A percentile compares a stretch with the other conserved stretches of the same genome.
Evolutionary conservation across 2,113 vertebrate genomes (phyloP).

Genomic region (Dunckerocampus dactyliophorus): DNA sequence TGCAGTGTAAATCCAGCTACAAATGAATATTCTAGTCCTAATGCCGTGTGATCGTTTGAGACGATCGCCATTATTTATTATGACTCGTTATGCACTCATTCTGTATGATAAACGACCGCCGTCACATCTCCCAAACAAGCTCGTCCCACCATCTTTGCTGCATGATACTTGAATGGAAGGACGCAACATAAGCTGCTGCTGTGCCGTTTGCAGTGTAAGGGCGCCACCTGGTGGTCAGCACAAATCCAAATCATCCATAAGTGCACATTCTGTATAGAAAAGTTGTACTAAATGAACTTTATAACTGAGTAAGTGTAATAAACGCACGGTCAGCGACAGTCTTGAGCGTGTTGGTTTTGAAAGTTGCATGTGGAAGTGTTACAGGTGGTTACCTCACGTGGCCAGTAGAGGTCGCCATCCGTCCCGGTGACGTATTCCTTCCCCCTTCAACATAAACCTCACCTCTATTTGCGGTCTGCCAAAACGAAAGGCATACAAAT

Average conservation of each 20-base stretch:
- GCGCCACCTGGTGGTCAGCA: conserved; percentile 41
- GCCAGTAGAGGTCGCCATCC: background rate
- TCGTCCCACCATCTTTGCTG: background rate
- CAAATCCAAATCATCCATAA: background rate
- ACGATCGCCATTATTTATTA: too few species aligned
- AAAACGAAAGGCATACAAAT: background rate
- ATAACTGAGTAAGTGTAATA: too few species aligned
- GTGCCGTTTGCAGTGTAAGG: background rate
- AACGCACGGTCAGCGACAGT: conserved; percentile 15
- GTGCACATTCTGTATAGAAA: background rate
- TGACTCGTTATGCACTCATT: too few species aligned
- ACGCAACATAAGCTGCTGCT: background rate
- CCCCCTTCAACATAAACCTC: background rate
- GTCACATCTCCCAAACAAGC: background rate
- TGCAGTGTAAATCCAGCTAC: too few species aligned
- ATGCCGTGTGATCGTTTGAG: too few species aligned
- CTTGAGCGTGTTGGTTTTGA: conserved; percentile 8
- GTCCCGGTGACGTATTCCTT: background rate
- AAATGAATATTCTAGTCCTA: too few species aligned
- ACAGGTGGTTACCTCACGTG: background rate
- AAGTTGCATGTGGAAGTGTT: conserved; percentile 1
- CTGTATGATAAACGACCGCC: too few species aligned
- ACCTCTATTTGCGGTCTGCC: background rate
- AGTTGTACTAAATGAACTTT: background rate
- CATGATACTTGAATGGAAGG: conserved; percentile 4